A percentile compares a stretch with the other conserved stretches of the same genome.
Evolutionary conservation across 2,888 invertebrate genomes (phyloP).

Genomic region (Coenonympha arcania): DNA sequence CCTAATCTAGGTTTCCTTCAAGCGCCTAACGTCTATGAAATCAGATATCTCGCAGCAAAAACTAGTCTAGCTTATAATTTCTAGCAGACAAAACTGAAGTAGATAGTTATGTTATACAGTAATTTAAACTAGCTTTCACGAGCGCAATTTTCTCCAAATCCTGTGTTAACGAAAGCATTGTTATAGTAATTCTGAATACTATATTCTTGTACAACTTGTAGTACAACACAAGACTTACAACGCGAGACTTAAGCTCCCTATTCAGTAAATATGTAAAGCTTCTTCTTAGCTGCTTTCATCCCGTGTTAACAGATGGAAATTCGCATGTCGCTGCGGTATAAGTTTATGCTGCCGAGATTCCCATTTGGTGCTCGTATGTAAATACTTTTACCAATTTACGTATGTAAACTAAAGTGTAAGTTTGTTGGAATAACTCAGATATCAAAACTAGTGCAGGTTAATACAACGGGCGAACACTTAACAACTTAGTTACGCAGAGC

Average conservation of each 20-base stretch:
- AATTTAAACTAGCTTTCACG: background rate
- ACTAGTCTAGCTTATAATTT: background rate
- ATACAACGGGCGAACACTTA: background rate
- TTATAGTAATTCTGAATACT: constrained; percentile 19
- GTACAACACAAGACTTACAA: constrained; percentile 13
- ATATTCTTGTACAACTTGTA: constrained; percentile 15
- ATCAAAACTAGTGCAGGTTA: too few relatives aligned
- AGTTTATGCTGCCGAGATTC: constrained; percentile 4
- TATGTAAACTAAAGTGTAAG: too few relatives aligned
- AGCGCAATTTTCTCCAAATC: constrained; percentile 10
- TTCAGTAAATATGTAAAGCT: constrained; percentile 23
- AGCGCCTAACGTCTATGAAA: background rate
- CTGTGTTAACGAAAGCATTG: constrained; percentile 9
- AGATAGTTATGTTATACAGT: background rate
- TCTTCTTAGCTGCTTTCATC: constrained; percentile 15
- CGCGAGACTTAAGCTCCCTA: constrained; percentile 16
- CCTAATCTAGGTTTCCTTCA: background rate
- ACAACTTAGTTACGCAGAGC: too few relatives aligned
- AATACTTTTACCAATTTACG: background rate
- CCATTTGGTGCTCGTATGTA: constrained; percentile 1
- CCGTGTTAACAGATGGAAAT: constrained; percentile 13
- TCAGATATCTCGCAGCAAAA: background rate
- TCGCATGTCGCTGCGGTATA: constrained; percentile 8
- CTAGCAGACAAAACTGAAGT: background rate
- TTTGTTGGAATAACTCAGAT: too few relatives aligned